phyloP scores from a whole-genome alignment of 2,797 vertebrate species.

The Dromococcyx pavoninus region DNA sequence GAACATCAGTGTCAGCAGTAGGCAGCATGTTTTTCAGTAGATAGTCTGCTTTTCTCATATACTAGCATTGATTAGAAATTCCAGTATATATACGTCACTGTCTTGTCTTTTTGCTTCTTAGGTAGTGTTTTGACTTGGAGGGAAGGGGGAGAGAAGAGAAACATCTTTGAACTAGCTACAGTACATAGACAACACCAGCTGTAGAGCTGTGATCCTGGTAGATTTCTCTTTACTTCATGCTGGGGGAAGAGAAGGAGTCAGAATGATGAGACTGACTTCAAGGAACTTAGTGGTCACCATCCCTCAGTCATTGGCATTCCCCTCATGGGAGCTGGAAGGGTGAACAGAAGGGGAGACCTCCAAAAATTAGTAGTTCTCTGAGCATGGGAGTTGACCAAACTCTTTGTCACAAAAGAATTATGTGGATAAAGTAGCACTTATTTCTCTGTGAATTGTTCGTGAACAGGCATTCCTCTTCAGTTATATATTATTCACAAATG shows the following conservation, averaged over 20 bases:
- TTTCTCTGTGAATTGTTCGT: not conserved
- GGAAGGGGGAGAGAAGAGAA: not conserved
- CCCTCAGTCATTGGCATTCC: not conserved
- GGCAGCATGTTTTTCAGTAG: not conserved
- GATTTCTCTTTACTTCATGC: not conserved
- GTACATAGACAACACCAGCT: not conserved
- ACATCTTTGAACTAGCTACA: not conserved
- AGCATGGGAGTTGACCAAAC: not conserved
- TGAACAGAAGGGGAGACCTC: not conserved
- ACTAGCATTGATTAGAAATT: not conserved
- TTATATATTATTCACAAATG: not conserved
- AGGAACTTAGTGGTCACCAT: not conserved
- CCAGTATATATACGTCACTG: not conserved
- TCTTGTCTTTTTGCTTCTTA: not conserved
- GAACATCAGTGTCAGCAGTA: not conserved
- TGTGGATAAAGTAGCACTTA: not conserved
- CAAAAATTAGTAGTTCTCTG: not conserved
- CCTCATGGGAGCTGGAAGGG: not conserved
- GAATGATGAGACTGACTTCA: not conserved
- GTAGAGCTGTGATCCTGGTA: not conserved
- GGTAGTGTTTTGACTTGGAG: not conserved
- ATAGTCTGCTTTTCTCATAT: not conserved
- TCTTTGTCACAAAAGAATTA: not conserved
- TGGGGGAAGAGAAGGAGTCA: not conserved
- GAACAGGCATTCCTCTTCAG: not conserved